phyloP scores from a whole-genome alignment of 2,888 invertebrate species.

The Pyrrhosoma nymphula region DNA sequence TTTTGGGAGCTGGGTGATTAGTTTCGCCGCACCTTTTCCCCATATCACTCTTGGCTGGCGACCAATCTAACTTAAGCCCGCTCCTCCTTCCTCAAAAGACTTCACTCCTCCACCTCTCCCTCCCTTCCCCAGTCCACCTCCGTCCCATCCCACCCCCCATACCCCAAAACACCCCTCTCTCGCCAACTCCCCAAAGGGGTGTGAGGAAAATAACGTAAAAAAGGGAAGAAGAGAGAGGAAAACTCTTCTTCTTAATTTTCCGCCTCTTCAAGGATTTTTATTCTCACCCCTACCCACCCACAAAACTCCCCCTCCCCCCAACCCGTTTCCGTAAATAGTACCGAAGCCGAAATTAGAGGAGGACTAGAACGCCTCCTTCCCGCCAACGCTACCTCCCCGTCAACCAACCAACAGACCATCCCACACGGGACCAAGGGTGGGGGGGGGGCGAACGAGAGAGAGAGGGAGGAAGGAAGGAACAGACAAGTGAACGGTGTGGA shows the following conservation, averaged over 20 bases:
- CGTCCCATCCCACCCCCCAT: background rate
- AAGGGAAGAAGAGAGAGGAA: background rate
- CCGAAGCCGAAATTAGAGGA: conserved; percentile 8
- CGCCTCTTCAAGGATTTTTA: conserved; percentile 36
- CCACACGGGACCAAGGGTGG: too few relatives aligned
- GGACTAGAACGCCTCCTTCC: background rate
- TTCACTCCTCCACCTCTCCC: background rate
- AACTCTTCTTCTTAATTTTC: conserved; percentile 23
- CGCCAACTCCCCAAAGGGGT: background rate
- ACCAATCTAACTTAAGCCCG: conserved; percentile 29
- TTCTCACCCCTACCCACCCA: background rate
- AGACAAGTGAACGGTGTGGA: too few relatives aligned
- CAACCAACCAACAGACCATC: background rate
- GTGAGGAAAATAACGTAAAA: background rate
- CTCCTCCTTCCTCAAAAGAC: background rate
- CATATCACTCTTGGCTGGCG: conserved; percentile 24
- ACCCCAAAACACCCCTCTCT: background rate
- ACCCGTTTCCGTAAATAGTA: background rate
- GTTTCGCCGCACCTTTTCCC: background rate
- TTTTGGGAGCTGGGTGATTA: background rate
- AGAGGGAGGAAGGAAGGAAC: background rate
- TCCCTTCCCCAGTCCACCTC: background rate
- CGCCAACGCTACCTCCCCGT: background rate
- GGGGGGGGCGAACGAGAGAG: background rate
- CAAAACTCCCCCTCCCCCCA: too few relatives aligned